Conservation (phyloP, 1,140 invertebrate species). For the Oedothorax gibbosus region DNA sequence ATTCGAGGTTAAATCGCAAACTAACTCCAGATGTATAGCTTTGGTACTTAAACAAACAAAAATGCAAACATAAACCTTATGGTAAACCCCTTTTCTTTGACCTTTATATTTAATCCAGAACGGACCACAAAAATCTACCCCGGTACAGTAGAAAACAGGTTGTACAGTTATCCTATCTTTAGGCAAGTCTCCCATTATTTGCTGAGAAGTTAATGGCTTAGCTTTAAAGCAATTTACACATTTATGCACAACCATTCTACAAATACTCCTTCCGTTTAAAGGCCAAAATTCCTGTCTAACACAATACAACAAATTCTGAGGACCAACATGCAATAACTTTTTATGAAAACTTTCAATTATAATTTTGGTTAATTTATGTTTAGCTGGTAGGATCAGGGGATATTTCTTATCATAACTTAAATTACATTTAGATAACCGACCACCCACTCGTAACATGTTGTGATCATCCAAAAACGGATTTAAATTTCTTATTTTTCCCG, state of each 20-base stretch:
- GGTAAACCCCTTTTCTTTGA: neutral
- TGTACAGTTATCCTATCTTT: neutral
- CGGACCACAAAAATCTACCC: neutral
- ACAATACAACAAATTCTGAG: neutral
- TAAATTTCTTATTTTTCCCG: too few relatives aligned
- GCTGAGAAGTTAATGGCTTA: neutral
- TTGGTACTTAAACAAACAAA: neutral
- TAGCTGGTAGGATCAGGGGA: too few relatives aligned
- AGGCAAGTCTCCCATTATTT: neutral
- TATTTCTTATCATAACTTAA: too few relatives aligned
- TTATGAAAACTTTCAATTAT: neutral
- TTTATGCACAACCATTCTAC: neutral
- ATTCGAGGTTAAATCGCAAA: neutral
- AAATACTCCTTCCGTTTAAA: neutral
- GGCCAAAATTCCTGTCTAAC: neutral
- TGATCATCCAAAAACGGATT: too few relatives aligned
- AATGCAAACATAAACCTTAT: neutral
- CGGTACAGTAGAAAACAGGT: neutral
- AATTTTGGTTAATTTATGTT: too few relatives aligned
- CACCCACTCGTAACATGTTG: too few relatives aligned
- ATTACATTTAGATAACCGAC: too few relatives aligned
- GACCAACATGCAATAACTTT: neutral
- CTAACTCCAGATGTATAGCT: neutral
- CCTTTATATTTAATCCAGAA: neutral
- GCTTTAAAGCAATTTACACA: conserved; percentile 1